Evolutionary conservation across 2,797 vertebrate species (phyloP).

Genomic region (Brachyalestes nurse): DNA sequence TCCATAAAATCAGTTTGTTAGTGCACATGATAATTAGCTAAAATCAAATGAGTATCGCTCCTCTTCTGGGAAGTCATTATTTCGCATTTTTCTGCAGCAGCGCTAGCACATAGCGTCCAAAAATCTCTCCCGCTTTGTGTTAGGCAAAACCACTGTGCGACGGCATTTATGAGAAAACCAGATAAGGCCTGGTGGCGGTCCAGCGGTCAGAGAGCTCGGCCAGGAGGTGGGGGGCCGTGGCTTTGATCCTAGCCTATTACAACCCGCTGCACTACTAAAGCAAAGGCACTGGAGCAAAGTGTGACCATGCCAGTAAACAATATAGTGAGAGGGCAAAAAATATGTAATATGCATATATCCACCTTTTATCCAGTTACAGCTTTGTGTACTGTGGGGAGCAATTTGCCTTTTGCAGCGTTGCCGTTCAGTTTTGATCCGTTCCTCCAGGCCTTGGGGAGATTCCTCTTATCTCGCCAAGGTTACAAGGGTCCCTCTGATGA

Average conservation of each 20-base stretch:
- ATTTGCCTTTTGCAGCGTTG: too few relatives aligned
- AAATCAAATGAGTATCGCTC: background rate
- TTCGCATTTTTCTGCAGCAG: background rate
- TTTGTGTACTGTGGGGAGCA: too few relatives aligned
- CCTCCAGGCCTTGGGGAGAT: too few relatives aligned
- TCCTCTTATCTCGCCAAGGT: too few relatives aligned
- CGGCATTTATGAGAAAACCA: constrained; percentile 23
- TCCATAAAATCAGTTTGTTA: background rate
- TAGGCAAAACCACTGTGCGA: constrained; percentile 18
- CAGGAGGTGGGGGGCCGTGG: constrained; percentile 25
- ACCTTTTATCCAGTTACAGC: too few relatives aligned
- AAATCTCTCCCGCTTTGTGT: background rate
- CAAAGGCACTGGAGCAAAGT: constrained; percentile 6
- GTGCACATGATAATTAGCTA: background rate
- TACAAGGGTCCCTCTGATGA: too few relatives aligned
- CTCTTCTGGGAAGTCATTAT: background rate
- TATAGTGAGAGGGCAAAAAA: background rate
- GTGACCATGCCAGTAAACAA: constrained; percentile 15
- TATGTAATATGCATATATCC: too few relatives aligned
- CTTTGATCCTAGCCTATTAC: constrained; percentile 31
- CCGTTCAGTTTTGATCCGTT: too few relatives aligned
- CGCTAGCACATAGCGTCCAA: background rate
- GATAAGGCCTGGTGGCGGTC: constrained; percentile 17
- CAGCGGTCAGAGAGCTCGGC: constrained; percentile 28
- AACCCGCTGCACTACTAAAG: constrained; percentile 3